A percentile compares a stretch with the other conserved stretches of the same genome.
phyloP scores from a whole-genome alignment of 1,140 invertebrate genomes.

The Bombus picipes region DNA sequence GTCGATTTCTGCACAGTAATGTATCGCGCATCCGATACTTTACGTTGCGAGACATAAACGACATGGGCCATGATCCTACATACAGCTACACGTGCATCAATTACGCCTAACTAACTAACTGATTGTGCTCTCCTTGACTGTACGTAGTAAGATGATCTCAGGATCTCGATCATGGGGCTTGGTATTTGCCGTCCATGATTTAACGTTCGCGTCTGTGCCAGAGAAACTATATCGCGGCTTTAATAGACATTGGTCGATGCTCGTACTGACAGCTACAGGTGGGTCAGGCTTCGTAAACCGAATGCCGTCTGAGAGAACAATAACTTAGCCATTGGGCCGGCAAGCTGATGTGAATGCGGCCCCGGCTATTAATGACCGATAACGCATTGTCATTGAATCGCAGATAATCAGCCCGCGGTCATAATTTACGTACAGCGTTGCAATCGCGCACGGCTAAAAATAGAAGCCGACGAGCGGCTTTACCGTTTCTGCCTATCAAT shows the following conservation, averaged over 20 bases:
- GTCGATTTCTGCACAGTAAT: neutral
- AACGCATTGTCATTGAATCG: slow-evolving; percentile 68
- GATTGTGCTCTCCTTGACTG: neutral
- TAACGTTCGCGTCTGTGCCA: slow-evolving; percentile 29
- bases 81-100: neutral
- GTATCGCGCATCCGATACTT: neutral
- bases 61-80: neutral
- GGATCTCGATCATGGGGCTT: slow-evolving; percentile 13
- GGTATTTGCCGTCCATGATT: slow-evolving; percentile 28
- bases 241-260: slow-evolving; percentile 52
- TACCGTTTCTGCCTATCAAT: slow-evolving; percentile 55
- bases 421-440: slow-evolving; percentile 64
- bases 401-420: slow-evolving; percentile 50
- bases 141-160: neutral
- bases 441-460: slow-evolving; percentile 38
- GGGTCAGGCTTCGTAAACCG: slow-evolving; percentile 37
- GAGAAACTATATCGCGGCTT: slow-evolving; percentile 52
- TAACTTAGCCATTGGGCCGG: slow-evolving; percentile 55
- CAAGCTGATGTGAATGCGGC: slow-evolving; percentile 60
- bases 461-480: neutral
- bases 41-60: no score
- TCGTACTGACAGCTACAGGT: slow-evolving; percentile 46
- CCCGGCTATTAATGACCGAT: slow-evolving; percentile 62
- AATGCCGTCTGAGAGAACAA: slow-evolving; percentile 49
- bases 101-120: neutral